Percentiles rank a stretch among this genome's conserved stretches.
Evolutionary conservation across 2,888 invertebrate species (phyloP).

Genomic region (Morinoia aosen): DNA sequence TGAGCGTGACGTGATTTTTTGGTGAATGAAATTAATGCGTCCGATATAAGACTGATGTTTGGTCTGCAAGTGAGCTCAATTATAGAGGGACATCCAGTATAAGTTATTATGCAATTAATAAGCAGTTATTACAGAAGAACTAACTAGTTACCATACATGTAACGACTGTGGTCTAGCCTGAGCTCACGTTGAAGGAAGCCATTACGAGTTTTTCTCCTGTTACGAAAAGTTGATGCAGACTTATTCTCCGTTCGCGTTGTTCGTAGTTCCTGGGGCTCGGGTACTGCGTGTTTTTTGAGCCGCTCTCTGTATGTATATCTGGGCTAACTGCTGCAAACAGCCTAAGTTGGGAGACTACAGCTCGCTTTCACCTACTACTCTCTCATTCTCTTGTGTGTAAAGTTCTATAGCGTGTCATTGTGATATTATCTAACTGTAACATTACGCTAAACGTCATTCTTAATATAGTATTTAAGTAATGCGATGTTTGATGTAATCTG

Average conservation of each 20-base stretch:
- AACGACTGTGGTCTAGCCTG: not conserved
- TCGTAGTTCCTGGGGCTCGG: not conserved
- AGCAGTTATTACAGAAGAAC: not conserved
- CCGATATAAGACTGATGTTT: not conserved
- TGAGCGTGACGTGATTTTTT: not conserved
- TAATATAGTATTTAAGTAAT: constrained; percentile 14
- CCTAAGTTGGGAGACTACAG: not conserved
- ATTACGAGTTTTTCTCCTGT: not conserved
- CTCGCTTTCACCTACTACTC: constrained; percentile 9
- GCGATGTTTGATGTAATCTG: constrained; percentile 33
- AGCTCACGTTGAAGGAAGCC: not conserved
- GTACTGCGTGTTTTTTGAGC: not conserved
- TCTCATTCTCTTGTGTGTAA: constrained; percentile 26
- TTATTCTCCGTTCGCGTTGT: not conserved
- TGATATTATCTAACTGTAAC: constrained; percentile 48
- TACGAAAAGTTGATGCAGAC: not conserved
- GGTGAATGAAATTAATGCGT: not conserved
- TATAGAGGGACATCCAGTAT: not conserved
- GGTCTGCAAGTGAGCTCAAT: not conserved
- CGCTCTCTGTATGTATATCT: not conserved
- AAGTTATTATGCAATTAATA: not conserved
- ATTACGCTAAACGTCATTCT: constrained; percentile 38
- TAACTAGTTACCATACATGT: not conserved
- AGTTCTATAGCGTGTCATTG: constrained; percentile 53
- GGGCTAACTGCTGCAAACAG: not conserved